Conservation (phyloP, 1,140 invertebrate species). For the Aradophagus sp. region DNA sequence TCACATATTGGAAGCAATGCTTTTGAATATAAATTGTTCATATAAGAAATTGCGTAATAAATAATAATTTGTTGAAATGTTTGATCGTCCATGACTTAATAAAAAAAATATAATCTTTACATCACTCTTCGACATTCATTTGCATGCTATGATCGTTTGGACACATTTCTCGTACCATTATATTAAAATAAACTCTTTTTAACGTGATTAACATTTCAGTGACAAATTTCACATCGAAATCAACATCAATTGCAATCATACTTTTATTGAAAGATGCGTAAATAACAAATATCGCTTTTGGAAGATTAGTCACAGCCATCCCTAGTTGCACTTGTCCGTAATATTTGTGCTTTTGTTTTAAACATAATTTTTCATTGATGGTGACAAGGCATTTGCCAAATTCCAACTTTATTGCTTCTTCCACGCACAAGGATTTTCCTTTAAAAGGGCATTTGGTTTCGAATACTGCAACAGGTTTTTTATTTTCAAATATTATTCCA, state of each 20-base stretch:
- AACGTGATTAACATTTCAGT: slow-evolving; percentile 1
- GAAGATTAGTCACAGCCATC: slow-evolving; percentile 41
- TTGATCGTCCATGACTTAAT: no score
- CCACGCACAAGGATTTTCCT: slow-evolving; percentile 28
- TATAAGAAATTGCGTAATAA: no score
- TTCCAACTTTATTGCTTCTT: slow-evolving; percentile 11
- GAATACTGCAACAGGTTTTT: slow-evolving; percentile 17
- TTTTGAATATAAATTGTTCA: no score
- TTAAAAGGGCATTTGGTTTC: slow-evolving; percentile 50
- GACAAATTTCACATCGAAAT: slow-evolving; percentile 4
- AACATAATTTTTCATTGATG: not conserved
- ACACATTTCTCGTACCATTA: slow-evolving; percentile 12
- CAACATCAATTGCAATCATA: slow-evolving; percentile 2
- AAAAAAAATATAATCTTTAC: no score
- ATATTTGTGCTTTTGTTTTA: slow-evolving; percentile 41
- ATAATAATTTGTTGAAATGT: no score
- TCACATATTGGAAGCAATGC: no score
- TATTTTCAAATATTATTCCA: slow-evolving; percentile 42
- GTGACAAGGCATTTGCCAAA: slow-evolving; percentile 16
- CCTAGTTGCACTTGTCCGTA: slow-evolving; percentile 51
- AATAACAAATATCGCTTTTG: slow-evolving; percentile 10
- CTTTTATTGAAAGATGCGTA: slow-evolving; percentile 24
- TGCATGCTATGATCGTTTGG: not conserved
- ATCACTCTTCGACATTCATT: no score
- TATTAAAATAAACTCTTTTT: slow-evolving; percentile 12